Evolutionary conservation across 2,888 invertebrate genomes (phyloP), one percentile per base, ranked within the genome.

Genomic region (Microctonus brassicae): DNA sequence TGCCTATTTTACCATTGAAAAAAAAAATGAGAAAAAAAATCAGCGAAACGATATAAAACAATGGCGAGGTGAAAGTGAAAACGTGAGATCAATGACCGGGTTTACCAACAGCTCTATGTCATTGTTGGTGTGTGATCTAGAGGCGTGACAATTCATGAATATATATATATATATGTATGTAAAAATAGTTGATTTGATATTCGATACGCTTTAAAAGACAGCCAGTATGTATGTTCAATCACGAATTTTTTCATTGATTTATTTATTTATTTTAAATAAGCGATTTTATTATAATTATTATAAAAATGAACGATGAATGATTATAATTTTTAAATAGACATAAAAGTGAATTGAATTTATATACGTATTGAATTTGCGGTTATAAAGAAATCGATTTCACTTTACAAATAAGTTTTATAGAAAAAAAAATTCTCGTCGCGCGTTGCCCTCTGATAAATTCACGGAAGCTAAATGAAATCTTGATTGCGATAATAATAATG

Each of bases 321-420:
- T 39, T 22, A 17, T 26, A 39, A 47, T 63, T 47, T 13, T 29
- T 47, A 47, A 5, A 47, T 47, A 7, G 0, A 5, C 17, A n/a
- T 6, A n/a, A n/a, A 47, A 20, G 9, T 17, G 2, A 20, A 47
- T n/a, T 47, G 17, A 3, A 20, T 7, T 17, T 20, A 13, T 26
- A 5, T 47, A 6, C 13, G 13, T 13, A 42, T 55, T 39, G 17
- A 34, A 67, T 62, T 58, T 72, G 67, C 47, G 63, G 72, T 67
- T 62, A 10, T 63, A 57, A 26, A 60, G 62, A 61, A 72, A 67
- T 72, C 72, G 67, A 68, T 72, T 72, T 72, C 72, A 68, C 72
- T 72, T 63, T 7, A 26, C 17, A 7, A 47, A 6, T 47, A 6
- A 17, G 20, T 20, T 47, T 17, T 9, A n/a, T 47, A 7, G 5